Evolutionary conservation across 2,113 vertebrate genomes (phyloP).

Genomic region (Lamprologus callipterus): DNA sequence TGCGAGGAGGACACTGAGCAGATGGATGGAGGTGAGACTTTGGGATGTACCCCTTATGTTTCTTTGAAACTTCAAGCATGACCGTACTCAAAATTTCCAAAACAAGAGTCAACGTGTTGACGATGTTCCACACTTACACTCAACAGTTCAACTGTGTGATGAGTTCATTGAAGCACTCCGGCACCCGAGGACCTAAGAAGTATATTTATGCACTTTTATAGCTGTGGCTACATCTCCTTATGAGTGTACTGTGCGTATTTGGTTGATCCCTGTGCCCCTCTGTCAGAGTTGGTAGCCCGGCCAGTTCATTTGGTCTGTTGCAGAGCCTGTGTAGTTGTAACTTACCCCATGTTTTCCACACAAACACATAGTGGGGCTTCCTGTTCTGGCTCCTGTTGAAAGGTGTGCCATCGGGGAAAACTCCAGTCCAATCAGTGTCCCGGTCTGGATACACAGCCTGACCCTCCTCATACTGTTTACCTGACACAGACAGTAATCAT

Average conservation of each 20-base stretch:
- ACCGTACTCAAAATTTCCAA: not conserved
- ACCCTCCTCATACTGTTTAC: constrained; percentile 70
- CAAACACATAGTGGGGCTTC: constrained; percentile 80
- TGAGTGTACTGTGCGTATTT: not conserved
- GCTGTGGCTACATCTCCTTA: not conserved
- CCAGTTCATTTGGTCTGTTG: not conserved
- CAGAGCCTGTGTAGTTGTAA: not conserved
- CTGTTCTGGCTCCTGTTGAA: constrained; percentile 57
- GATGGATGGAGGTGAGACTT: not conserved
- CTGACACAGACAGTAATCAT: constrained; percentile 43
- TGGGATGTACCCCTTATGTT: not conserved
- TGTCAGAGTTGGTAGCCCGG: not conserved
- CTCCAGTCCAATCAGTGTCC: constrained; percentile 34
- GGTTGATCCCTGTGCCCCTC: not conserved
- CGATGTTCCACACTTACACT: not conserved
- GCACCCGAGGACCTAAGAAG: not conserved
- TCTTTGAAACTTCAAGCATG: not conserved
- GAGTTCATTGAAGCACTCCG: not conserved
- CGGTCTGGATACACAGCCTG: constrained; percentile 79
- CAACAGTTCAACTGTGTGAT: not conserved
- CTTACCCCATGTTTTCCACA: constrained; percentile 91
- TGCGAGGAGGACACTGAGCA: not conserved
- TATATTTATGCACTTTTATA: not conserved
- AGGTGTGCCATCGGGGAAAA: constrained; percentile 80
- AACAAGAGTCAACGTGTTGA: not conserved